Evolutionary conservation across 2,797 vertebrate genomes (phyloP).

Genomic region (Anisognathus igniventris): DNA sequence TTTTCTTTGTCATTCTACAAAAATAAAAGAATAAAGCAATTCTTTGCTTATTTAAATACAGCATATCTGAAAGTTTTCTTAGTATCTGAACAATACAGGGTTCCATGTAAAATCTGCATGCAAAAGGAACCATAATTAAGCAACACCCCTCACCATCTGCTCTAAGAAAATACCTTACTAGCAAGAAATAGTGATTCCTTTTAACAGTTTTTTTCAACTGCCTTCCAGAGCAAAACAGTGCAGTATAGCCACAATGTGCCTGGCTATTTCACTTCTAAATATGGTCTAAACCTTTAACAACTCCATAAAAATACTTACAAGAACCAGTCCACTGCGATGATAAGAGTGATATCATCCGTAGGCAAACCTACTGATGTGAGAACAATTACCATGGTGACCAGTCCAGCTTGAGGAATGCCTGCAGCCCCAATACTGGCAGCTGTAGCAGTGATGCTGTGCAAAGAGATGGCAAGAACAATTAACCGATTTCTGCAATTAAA

Average conservation of each 20-base stretch:
- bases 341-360: slow-evolving; percentile 96
- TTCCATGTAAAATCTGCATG: background rate
- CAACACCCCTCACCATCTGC: background rate
- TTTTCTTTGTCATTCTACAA: background rate
- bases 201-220: background rate
- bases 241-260: background rate
- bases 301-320: slow-evolving; percentile 82
- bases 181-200: background rate
- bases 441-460: slow-evolving; percentile 90
- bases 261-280: background rate
- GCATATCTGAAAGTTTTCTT: background rate
- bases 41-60: background rate
- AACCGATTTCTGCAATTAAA: background rate
- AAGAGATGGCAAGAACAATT: background rate
- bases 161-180: background rate
- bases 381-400: slow-evolving; percentile 99
- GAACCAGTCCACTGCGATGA: slow-evolving; percentile 98
- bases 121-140: background rate
- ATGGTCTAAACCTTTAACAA: background rate
- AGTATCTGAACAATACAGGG: background rate
- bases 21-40: background rate
- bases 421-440: slow-evolving; percentile 97
- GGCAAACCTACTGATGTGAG: slow-evolving; percentile 96
- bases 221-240: background rate
- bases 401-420: slow-evolving; percentile 94